A percentile compares a stretch with the other conserved stretches of the same genome.
phyloP scores from a whole-genome alignment of 2,888 invertebrate species.

The Drosophila meridiana region DNA sequence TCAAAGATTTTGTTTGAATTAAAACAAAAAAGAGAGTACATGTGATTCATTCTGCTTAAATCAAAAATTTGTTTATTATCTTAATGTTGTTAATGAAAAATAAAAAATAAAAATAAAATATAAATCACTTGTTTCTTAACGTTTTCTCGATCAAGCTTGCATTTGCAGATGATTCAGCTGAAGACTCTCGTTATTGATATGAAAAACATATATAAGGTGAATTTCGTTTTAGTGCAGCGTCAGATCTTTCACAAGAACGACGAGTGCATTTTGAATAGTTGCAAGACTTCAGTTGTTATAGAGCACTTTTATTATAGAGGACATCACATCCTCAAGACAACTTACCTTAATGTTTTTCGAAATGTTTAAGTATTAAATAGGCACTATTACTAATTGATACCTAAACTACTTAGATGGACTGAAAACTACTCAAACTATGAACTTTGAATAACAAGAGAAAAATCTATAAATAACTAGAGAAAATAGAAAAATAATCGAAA shows the following conservation, averaged over 20 bases:
- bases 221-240: constrained; percentile 31
- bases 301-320: constrained; percentile 20
- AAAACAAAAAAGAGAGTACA: constrained; percentile 11
- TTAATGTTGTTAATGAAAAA: constrained; percentile 22
- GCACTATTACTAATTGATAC: constrained; percentile 36
- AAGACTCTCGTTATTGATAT: background rate
- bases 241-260: constrained; percentile 11
- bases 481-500: constrained; percentile 3
- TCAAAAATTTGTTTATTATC: background rate
- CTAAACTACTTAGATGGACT: constrained; percentile 54
- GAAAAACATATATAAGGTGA: constrained; percentile 5
- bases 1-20: constrained; percentile 28
- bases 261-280: constrained; percentile 25
- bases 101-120: background rate
- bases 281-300: constrained; percentile 10
- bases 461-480: constrained; percentile 26
- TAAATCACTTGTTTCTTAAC: background rate
- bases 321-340: constrained; percentile 15
- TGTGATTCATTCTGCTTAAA: constrained; percentile 20
- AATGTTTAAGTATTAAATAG: constrained; percentile 6
- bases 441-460: constrained; percentile 31
- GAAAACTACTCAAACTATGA: constrained; percentile 53
- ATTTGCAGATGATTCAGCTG: background rate
- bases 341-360: constrained; percentile 47
- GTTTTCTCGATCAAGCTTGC: background rate